A percentile compares a stretch with the other conserved stretches of the same genome.
Evolutionary conservation across 2,797 vertebrate genomes (phyloP).

Genomic region (Poeciliopsis paucimaculata): DNA sequence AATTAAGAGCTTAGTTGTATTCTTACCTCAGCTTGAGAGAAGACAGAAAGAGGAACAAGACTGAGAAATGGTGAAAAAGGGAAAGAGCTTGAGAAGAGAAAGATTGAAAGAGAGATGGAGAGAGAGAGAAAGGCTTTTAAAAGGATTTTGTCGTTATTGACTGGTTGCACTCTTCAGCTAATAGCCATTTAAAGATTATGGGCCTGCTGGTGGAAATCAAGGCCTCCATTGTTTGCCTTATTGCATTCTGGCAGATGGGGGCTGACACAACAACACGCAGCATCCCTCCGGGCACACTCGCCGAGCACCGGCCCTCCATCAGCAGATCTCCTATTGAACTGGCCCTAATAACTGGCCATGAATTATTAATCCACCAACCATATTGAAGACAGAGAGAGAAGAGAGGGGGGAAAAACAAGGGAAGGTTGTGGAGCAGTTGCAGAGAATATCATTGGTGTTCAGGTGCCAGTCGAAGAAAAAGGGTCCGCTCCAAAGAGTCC

Average conservation of each 20-base stretch:
- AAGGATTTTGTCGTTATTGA: conserved; percentile 91
- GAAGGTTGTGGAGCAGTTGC: conserved; percentile 65
- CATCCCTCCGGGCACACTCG: conserved; percentile 84
- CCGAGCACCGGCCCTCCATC: conserved; percentile 83
- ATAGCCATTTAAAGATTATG: conserved; percentile 92
- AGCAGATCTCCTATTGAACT: conserved; percentile 89
- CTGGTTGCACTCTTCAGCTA: conserved; percentile 91
- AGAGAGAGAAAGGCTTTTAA: conserved; percentile 85
- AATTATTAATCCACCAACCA: conserved; percentile 87
- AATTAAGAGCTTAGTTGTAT: conserved; percentile 30
- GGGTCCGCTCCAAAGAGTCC: conserved; percentile 83
- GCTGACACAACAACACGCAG: conserved; percentile 89
- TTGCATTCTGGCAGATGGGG: conserved; percentile 90
- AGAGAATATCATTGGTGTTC: conserved; percentile 78
- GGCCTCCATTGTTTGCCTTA: conserved; percentile 90
- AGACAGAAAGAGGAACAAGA: conserved; percentile 39
- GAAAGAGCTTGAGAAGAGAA: conserved; percentile 53
- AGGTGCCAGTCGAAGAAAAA: conserved; percentile 82
- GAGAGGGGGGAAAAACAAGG: conserved; percentile 66
- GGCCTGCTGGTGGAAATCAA: conserved; percentile 90
- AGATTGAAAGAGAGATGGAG: conserved; percentile 55
- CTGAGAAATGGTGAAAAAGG: conserved; percentile 47
- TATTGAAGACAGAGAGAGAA: conserved; percentile 83
- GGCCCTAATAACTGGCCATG: conserved; percentile 87
- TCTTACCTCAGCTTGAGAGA: conserved; percentile 66